These are phyloP conservation scores for Thymelicus acteon DNA, from an alignment of 2,888 invertebrate species.

Conservation along the genomic window DNA sequence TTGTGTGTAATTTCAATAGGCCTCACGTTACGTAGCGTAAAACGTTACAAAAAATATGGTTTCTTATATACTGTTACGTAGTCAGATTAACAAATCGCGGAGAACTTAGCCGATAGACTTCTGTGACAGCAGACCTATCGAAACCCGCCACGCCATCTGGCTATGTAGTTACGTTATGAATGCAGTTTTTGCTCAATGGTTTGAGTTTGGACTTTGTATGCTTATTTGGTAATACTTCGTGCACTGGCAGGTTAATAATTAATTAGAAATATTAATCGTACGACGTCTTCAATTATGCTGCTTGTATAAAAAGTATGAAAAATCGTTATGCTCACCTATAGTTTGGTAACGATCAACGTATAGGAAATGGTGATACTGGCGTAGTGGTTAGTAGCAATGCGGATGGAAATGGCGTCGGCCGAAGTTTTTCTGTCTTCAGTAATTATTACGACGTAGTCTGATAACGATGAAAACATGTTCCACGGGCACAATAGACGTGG, in stretches of 20 bases:
- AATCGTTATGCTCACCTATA: constrained; percentile 26
- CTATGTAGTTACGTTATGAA: constrained; percentile 10
- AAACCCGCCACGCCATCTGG: constrained; percentile 35
- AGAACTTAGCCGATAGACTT: constrained; percentile 38
- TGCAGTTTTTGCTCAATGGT: constrained; percentile 22
- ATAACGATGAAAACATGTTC: constrained; percentile 70
- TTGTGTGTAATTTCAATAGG: constrained; percentile 47
- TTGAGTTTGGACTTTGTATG: constrained; percentile 1
- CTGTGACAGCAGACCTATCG: constrained; percentile 29
- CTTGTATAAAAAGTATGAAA: not conserved
- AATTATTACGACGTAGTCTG: constrained; percentile 78
- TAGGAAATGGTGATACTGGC: constrained; percentile 46
- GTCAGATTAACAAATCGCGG: constrained; percentile 41
- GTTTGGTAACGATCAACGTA: constrained; percentile 46
- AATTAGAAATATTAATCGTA: not conserved
- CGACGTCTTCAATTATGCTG: too few relatives aligned
- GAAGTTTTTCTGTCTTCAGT: constrained; percentile 60
- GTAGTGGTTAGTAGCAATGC: constrained; percentile 53
- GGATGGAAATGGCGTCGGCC: constrained; percentile 58
- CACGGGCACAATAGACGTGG: constrained; percentile 35
- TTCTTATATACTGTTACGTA: constrained; percentile 39
- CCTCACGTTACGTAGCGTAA: constrained; percentile 42
- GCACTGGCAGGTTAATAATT: not conserved
- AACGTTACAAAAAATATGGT: constrained; percentile 37
- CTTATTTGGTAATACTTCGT: constrained; percentile 2